Evolutionary conservation across 2,113 vertebrate genomes (phyloP), one percentile per base, ranked within the genome.

Genomic region (Crotalus horridus): DNA sequence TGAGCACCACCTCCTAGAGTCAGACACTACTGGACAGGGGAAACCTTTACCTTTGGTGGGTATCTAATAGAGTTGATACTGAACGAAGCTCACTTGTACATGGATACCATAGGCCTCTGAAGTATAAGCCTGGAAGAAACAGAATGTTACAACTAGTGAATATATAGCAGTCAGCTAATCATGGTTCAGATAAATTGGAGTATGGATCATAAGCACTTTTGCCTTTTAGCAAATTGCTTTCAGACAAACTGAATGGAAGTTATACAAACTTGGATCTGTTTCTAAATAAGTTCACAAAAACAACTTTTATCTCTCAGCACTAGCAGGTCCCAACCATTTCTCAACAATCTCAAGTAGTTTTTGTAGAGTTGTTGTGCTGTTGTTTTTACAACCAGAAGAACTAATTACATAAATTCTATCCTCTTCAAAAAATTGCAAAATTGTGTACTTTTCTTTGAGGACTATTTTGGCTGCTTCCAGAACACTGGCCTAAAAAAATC

Each of bases 141-240:
- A 94, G 93, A 53, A 46, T 93, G 95, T 95, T 95, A 15, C 61
- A 95, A 91, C 93, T 61, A 56, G 11, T 92, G 48, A 69, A 89
- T 95, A 89, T 92, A 94, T 51, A 91, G 56, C 29, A 92, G 93
- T 15, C 90, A 89, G 53, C 10, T 81, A 86, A 86, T 6, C 87
- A 56, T 0, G 0, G 39, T 92, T 94, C 85, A 48, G 61, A 85
- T 69, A 93, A 95, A 95, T 54, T 88, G 87, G 51, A 54, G n/a
- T 13, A 93, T 24, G 43, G 9, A 92, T 91, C 15, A 1, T 69
- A 92, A 89, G 12, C 88, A n/a, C 29, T 6, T 81, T 93, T 85
- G 46, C 51, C 24, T 74, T 87, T 92, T 24, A 23, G 51, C n/a
- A 59, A 92, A 69, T 88, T 85, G 21, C 13, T 74, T 87, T 13